phyloP scores from a whole-genome alignment of 2,797 vertebrate genomes.

The Hoplostethus mediterraneus region DNA sequence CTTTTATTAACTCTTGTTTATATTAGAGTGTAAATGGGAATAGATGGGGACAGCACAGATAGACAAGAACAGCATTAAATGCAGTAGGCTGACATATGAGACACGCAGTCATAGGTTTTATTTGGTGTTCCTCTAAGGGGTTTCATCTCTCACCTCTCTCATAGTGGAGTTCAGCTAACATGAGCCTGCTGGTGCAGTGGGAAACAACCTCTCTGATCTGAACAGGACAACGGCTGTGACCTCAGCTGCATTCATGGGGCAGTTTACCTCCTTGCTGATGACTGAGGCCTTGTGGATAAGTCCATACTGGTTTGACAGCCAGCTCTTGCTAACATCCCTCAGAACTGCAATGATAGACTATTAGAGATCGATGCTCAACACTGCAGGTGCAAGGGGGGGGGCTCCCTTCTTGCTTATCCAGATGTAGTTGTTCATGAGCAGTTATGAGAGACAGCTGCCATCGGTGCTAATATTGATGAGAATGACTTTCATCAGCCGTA shows the following conservation, averaged over 20 bases:
- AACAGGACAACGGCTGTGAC: background rate
- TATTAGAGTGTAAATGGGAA: constrained; percentile 13
- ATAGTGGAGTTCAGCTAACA: background rate
- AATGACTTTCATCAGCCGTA: constrained; percentile 56
- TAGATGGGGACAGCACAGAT: constrained; percentile 10
- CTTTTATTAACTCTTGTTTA: background rate
- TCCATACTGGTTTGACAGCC: constrained; percentile 49
- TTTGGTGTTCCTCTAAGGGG: background rate
- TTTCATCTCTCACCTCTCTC: constrained; percentile 6
- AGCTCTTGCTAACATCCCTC: constrained; percentile 52
- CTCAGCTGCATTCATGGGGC: background rate
- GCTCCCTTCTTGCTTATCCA: constrained; percentile 15
- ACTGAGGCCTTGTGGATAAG: constrained; percentile 23
- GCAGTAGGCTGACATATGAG: background rate
- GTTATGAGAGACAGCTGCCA: constrained; percentile 54
- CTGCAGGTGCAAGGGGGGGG: constrained; percentile 1
- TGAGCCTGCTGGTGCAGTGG: background rate
- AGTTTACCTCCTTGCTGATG: constrained; percentile 16
- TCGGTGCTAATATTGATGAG: constrained; percentile 29
- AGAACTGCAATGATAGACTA: constrained; percentile 58
- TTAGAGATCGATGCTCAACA: constrained; percentile 56
- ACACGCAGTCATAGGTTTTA: background rate
- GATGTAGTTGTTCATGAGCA: constrained; percentile 53
- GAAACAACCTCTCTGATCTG: background rate
- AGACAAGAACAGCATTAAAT: background rate